Evolutionary conservation across 2,113 vertebrate genomes (phyloP), one percentile per base, ranked within the genome.

Genomic region (Lipotes vexillifer): DNA sequence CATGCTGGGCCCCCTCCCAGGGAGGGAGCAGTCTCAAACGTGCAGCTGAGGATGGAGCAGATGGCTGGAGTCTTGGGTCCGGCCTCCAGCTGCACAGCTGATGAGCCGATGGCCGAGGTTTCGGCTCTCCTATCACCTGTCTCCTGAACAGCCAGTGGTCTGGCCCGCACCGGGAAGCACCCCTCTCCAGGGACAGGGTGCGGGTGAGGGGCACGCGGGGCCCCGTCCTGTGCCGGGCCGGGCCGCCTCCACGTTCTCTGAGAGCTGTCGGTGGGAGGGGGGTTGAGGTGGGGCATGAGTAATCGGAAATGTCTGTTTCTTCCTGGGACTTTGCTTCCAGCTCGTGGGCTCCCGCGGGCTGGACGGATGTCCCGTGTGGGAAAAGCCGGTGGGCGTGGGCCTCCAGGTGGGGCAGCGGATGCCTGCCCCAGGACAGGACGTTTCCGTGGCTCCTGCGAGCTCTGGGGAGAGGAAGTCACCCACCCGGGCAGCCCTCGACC

Each of bases 71-170:
- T 68, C 94, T 57, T 27, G 81, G 83, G 91, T 72, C 95, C 61
- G 3, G 93, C 77, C 78, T 89, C 97, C 97, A 94, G 95, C 97
- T 97, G 97, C 68, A 49, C 91, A 10, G 49, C 85, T 93, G 77
- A 94, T 57, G 86, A 93, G 84, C 71, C 4, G 65, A 57, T 46
- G 94, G 69, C 11, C 6, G n/a, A 23, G 81, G 68, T 11, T 6
- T 27, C 3, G 17, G 59, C 10, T 80, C 33, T 77, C 89, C 57
- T 84, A 88, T 88, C 80, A 57, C 68, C 72, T 49, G 69, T 31
- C 95, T 78, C 83, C 44, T 49, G 41, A 46, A 66, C 41, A 69
- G 69, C 27, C 36, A 12, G n/a, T 5, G 74, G 59, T 5, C 6
- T 1, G 10, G 86, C 23, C n/a, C 69, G 46, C 46, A 33, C 17